Percentiles rank a stretch among this genome's conserved stretches.
Conservation (phyloP, 2,797 vertebrate genomes). For the Sebastes umbrosus region DNA sequence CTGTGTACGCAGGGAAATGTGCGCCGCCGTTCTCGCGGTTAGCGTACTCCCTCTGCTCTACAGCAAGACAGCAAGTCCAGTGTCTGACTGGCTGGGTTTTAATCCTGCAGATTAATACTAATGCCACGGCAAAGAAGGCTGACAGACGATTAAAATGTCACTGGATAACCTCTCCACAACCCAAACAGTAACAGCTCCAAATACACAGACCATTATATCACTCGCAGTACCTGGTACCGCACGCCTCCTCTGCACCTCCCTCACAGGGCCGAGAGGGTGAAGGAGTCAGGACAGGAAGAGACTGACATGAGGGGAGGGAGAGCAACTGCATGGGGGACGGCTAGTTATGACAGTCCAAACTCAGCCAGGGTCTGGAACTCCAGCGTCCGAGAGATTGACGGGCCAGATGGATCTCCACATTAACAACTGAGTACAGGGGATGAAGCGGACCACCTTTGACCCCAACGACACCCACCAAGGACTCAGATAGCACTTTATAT, state of each 20-base stretch:
- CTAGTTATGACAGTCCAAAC: constrained; percentile 12
- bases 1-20: constrained; percentile 16
- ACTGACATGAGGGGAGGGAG: not conserved
- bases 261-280: constrained; percentile 27
- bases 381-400: constrained; percentile 56
- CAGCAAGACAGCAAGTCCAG: constrained; percentile 62
- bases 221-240: constrained; percentile 70
- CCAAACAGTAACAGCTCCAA: constrained; percentile 73
- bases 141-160: constrained; percentile 84
- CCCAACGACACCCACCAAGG: not conserved
- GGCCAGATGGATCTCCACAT: constrained; percentile 56
- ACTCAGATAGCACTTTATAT: not conserved
- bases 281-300: constrained; percentile 35
- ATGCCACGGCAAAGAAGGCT: constrained; percentile 72
- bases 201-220: constrained; percentile 72
- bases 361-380: constrained; percentile 56
- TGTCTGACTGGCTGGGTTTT: constrained; percentile 70
- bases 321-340: constrained; percentile 7
- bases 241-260: constrained; percentile 61
- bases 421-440: constrained; percentile 28
- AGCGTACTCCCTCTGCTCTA: constrained; percentile 36
- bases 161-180: constrained; percentile 75
- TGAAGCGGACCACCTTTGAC: constrained; percentile 3
- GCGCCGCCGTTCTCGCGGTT: constrained; percentile 19
- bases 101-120: constrained; percentile 80